These are phyloP conservation scores for Agriopis marginaria DNA, from an alignment of 2,888 invertebrate species.

Conservation along the genomic window DNA sequence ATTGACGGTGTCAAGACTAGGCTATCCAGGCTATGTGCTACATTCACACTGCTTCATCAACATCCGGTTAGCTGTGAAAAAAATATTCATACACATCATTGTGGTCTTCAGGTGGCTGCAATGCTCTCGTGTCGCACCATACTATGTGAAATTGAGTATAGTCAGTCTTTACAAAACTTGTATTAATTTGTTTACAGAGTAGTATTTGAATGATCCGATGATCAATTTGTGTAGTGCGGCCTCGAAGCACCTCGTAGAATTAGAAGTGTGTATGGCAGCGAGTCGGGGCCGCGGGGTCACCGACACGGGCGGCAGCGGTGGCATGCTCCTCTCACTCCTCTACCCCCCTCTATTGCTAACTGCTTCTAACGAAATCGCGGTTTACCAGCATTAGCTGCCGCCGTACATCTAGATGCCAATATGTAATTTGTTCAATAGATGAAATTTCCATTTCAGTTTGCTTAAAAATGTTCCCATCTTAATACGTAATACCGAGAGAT, in stretches of 20 bases:
- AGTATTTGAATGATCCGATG: slow-evolving; percentile 37
- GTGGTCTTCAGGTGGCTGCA: too few species aligned
- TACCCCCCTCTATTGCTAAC: slow-evolving; percentile 57
- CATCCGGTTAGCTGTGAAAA: too few species aligned
- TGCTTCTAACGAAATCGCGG: slow-evolving; percentile 53
- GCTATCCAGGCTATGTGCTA: background rate
- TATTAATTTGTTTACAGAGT: background rate
- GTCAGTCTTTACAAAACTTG: background rate
- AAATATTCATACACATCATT: too few species aligned
- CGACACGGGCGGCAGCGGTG: slow-evolving; percentile 67
- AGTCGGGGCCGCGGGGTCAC: slow-evolving; percentile 80
- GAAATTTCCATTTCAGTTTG: slow-evolving; percentile 3
- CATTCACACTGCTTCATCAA: background rate
- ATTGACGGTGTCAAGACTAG: background rate
- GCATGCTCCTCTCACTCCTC: slow-evolving; percentile 54
- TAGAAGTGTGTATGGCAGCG: slow-evolving; percentile 51
- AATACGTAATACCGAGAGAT: slow-evolving; percentile 1
- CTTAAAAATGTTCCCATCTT: background rate
- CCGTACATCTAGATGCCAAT: slow-evolving; percentile 15
- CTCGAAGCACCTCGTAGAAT: slow-evolving; percentile 54
- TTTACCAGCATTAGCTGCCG: slow-evolving; percentile 25
- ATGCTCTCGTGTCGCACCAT: too few species aligned
- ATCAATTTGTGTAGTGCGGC: slow-evolving; percentile 62
- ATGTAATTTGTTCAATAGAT: background rate
- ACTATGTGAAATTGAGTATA: too few species aligned